phyloP scores from a whole-genome alignment of 2,113 vertebrate species.

The Typhlomys cinereus region DNA sequence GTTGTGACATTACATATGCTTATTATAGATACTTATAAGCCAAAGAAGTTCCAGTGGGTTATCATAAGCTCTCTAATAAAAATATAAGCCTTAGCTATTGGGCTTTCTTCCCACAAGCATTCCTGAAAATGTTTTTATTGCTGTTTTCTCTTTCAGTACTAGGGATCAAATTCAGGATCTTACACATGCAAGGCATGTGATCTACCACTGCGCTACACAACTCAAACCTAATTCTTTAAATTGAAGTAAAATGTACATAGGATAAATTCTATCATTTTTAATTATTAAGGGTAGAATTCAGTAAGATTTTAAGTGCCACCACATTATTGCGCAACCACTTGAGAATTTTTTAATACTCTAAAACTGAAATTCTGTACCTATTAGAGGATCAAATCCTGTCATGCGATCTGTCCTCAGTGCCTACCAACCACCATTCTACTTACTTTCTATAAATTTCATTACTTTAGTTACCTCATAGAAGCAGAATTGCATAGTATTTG shows the following conservation, averaged over 20 bases:
- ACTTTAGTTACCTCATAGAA: background rate
- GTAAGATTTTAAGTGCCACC: background rate
- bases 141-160: background rate
- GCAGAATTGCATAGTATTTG: background rate
- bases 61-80: constrained; percentile 24
- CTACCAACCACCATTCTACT: constrained; percentile 14
- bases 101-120: background rate
- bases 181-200: background rate
- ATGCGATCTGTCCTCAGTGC: background rate
- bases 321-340: background rate
- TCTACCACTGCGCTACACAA: background rate
- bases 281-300: constrained; percentile 41
- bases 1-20: constrained; percentile 47
- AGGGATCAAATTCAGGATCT: background rate
- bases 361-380: constrained; percentile 18
- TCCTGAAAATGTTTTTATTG: background rate
- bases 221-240: background rate
- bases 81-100: background rate
- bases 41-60: constrained; percentile 6
- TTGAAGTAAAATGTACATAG: constrained; percentile 21
- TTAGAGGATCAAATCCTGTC: constrained; percentile 2
- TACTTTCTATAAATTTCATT: constrained; percentile 26
- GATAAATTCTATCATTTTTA: background rate
- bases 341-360: constrained; percentile 9
- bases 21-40: constrained; percentile 37